Conservation (phyloP, 2,113 vertebrate genomes). For the Cinclus mexicanus region DNA sequence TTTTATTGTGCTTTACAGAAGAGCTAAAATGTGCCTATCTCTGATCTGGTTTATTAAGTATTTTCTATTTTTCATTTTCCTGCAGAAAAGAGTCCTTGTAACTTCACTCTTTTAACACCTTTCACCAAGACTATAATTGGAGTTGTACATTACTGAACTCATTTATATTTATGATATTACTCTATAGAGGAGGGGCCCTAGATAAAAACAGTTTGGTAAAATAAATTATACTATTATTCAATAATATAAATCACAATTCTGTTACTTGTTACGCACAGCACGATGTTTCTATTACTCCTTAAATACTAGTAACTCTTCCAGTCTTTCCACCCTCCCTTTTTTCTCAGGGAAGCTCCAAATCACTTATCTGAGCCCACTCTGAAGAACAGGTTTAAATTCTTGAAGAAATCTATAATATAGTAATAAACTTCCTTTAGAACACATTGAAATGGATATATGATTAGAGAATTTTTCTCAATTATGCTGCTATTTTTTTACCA, state of each 20-base stretch:
- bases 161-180: not conserved
- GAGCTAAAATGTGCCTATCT: not conserved
- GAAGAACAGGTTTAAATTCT: not conserved
- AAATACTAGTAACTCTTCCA: not conserved
- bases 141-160: not conserved
- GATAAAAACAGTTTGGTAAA: not conserved
- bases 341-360: not conserved
- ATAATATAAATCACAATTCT: not conserved
- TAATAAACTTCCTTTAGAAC: not conserved
- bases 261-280: not conserved
- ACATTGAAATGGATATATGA: not conserved
- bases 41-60: not conserved
- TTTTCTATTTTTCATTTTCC: not conserved
- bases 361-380: not conserved
- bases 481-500: not conserved
- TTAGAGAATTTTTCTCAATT: not conserved
- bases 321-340: not conserved
- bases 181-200: not conserved
- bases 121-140: not conserved
- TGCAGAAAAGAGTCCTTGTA: not conserved
- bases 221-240: not conserved
- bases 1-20: not conserved
- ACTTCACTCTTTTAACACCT: not conserved
- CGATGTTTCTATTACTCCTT: not conserved
- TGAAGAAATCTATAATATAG: not conserved